phyloP scores from a whole-genome alignment of 2,888 invertebrate species.

The Aricia artaxerxes region DNA sequence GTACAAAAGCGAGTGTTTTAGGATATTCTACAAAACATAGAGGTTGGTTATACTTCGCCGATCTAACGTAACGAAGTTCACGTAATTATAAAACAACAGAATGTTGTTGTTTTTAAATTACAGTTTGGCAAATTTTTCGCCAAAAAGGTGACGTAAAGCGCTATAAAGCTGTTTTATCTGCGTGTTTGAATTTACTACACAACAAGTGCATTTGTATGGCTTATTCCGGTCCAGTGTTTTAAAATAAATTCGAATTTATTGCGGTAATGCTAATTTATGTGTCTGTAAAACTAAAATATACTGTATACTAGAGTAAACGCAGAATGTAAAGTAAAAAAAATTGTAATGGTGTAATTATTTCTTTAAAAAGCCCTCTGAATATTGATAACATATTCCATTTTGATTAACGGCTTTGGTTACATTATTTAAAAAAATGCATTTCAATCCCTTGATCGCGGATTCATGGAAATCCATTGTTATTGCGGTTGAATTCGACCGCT shows the following conservation, averaged over 20 bases:
- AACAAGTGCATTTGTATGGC: slow-evolving; percentile 12
- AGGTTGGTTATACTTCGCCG: neutral
- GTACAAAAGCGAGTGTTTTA: neutral
- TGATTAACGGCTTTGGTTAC: no score
- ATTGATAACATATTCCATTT: no score
- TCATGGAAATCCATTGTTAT: no score
- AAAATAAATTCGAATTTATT: slow-evolving; percentile 12
- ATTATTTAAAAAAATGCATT: no score
- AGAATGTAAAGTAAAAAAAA: no score
- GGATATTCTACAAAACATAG: neutral
- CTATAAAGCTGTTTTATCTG: neutral
- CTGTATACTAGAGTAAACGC: neutral
- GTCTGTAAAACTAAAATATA: neutral
- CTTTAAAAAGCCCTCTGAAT: no score
- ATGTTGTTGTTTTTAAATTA: neutral
- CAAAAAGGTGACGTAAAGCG: neutral
- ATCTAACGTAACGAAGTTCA: neutral
- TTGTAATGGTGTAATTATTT: no score
- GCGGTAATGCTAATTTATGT: slow-evolving; percentile 11
- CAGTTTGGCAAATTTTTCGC: neutral
- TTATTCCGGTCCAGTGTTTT: neutral
- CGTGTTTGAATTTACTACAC: neutral
- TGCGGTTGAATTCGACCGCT: no score
- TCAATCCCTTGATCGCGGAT: no score
- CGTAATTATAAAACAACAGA: slow-evolving; percentile 3